Evolutionary conservation across 2,797 vertebrate genomes (phyloP).

Genomic region (Notoglanidium macrostoma): DNA sequence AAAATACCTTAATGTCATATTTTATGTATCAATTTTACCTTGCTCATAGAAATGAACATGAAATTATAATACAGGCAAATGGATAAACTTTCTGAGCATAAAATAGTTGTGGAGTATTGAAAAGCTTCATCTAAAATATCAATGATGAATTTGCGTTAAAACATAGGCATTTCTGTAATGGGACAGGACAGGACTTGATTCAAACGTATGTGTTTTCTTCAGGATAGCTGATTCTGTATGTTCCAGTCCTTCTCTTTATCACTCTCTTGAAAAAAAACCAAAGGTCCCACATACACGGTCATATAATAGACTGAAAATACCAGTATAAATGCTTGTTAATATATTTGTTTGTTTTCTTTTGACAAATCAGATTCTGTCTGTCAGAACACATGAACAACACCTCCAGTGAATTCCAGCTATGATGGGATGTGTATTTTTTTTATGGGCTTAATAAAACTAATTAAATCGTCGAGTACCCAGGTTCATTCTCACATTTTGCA

Average conservation of each 20-base stretch:
- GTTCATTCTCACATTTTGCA: neutral
- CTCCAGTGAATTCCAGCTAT: neutral
- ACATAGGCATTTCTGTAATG: neutral
- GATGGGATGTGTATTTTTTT: neutral
- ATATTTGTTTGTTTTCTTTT: neutral
- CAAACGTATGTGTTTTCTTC: neutral
- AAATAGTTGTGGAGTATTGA: neutral
- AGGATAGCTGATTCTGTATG: neutral
- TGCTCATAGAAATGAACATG: neutral
- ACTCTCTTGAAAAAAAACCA: neutral
- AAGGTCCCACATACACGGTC: neutral
- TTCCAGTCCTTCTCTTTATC: neutral
- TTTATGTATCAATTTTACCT: neutral
- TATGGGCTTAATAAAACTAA: neutral
- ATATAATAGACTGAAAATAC: neutral
- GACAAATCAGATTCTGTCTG: neutral
- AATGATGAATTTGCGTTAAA: neutral
- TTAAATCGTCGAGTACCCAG: neutral
- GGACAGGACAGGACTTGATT: neutral
- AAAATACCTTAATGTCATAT: neutral
- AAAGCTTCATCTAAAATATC: neutral
- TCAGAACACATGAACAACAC: neutral
- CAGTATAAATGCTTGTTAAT: neutral
- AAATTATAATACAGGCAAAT: neutral
- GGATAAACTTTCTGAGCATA: neutral